Base-by-base conservation (phyloP, 2,113 vertebrate species). In the Hippolais icterina region DNA sequence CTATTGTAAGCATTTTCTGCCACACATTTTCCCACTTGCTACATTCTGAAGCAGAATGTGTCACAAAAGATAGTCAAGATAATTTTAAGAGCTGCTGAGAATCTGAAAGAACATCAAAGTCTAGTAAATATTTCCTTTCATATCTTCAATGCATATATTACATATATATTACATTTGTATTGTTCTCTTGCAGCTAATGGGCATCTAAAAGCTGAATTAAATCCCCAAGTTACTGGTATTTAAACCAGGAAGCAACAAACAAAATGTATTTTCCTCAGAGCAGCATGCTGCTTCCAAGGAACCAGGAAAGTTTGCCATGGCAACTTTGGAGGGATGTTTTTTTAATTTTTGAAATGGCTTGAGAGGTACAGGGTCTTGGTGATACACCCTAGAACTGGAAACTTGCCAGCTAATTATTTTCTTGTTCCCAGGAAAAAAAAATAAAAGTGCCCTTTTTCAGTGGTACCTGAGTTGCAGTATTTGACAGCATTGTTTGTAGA, bases 401-500 rank as follows among this genome's bases (percentile, higher is more conserved):
- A 59, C 31, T 35, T 87, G 54, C 74, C 80, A 72, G 44, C 56
- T 89, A 66, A 95, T 72, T 77, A 46, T 77, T 88, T 80, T 88
- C 16, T 63, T 18, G 22, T 56, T 93, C 15, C 46, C 20, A 47
- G 94, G 39, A 15, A 81, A 56, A 92, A 92, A 75, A 21, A 87
- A 54, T 39, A 15, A 5, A 81, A 77, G 15, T 66, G 29, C 66
- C 12, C 31, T 15, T 92, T 90, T 89, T 60, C 78, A 90, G 46
- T 44, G 57, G 27, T 72, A 91, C 10, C 8, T 87, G 82, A 29
- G 44, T 72, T 86, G 5, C 19, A 66, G 18, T 39, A 59, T 81
- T 63, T 87, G 86, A 64, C 63, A 89, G 24, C 20, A 60, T 74
- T 95, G 70, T 89, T 92, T 94, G 85, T 61, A 84, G 63, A 74